These are phyloP conservation scores for Lasioglossum zephyrum DNA, from an alignment of 2,888 invertebrate species.

Conservation along the genomic window DNA sequence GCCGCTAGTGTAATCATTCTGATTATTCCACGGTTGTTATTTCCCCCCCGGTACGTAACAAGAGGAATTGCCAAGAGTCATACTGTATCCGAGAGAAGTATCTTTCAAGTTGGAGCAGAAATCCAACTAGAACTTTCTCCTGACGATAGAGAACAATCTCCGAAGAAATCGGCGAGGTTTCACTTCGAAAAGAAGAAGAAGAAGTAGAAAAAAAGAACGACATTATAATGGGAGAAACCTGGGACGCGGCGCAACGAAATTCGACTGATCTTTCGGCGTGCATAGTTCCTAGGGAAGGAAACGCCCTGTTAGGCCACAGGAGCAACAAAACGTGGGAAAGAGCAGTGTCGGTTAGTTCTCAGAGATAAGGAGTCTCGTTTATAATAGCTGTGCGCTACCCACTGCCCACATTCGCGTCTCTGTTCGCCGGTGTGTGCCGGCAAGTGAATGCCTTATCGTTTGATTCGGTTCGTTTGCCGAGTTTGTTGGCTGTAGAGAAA, in stretches of 20 bases:
- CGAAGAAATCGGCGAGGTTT: slow-evolving; percentile 1
- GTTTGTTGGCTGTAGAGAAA: slow-evolving; percentile 76
- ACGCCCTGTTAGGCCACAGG: slow-evolving; percentile 58
- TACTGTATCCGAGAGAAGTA: neutral
- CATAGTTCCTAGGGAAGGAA: slow-evolving; percentile 29
- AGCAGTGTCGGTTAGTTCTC: slow-evolving; percentile 75
- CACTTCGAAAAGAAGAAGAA: too few species aligned
- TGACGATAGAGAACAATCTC: neutral
- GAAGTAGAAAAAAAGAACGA: neutral
- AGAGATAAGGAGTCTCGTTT: slow-evolving; percentile 79
- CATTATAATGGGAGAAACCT: neutral
- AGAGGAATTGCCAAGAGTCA: neutral
- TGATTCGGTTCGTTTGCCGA: slow-evolving; percentile 77
- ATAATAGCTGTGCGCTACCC: slow-evolving; percentile 75
- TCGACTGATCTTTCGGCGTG: slow-evolving; percentile 67
- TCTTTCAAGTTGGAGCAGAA: neutral
- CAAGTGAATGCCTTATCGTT: slow-evolving; percentile 79
- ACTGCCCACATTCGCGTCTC: slow-evolving; percentile 69
- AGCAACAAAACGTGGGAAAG: slow-evolving; percentile 80
- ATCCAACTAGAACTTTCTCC: neutral
- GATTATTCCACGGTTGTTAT: slow-evolving; percentile 4
- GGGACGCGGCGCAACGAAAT: slow-evolving; percentile 60
- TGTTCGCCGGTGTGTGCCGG: slow-evolving; percentile 59
- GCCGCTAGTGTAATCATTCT: neutral
- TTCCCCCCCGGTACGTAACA: neutral